Conservation (phyloP, 2,888 invertebrate genomes). For the Zootermopsis nevadensis region DNA sequence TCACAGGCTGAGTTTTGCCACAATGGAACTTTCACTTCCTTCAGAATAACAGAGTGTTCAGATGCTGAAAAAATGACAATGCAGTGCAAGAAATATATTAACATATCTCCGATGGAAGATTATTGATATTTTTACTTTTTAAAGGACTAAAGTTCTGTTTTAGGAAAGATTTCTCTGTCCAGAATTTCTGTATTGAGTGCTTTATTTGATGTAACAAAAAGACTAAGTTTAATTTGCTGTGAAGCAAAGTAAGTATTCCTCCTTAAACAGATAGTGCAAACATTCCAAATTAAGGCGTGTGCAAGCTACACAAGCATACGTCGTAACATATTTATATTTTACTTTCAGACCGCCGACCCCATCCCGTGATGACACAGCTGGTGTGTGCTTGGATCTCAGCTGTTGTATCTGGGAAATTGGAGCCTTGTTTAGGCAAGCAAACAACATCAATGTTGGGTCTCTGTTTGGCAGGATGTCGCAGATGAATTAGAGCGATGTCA, state of each 20-base stretch:
- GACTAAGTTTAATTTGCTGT: no score
- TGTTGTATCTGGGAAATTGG: constrained; percentile 55
- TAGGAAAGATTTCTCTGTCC: no score
- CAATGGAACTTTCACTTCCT: constrained; percentile 62
- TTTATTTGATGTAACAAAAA: no score
- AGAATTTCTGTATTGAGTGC: no score
- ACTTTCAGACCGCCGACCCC: constrained; percentile 62
- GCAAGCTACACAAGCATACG: no score
- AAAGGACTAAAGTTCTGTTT: no score
- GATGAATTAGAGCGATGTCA: constrained; percentile 61
- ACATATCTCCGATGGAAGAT: no score
- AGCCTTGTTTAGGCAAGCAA: constrained; percentile 58
- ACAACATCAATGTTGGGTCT: constrained; percentile 60
- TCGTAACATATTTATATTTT: no score
- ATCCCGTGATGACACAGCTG: constrained; percentile 62
- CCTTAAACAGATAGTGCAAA: no score
- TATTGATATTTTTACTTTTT: no score
- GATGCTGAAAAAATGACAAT: constrained; percentile 56
- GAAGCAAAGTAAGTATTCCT: not conserved
- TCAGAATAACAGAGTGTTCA: constrained; percentile 61
- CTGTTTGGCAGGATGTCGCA: constrained; percentile 56
- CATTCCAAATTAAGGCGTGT: no score
- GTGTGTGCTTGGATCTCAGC: constrained; percentile 34
- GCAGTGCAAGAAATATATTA: no score
- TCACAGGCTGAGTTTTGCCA: constrained; percentile 61